Evolutionary conservation across 2,888 invertebrate genomes (phyloP).

Genomic region (Biston stratarius): DNA sequence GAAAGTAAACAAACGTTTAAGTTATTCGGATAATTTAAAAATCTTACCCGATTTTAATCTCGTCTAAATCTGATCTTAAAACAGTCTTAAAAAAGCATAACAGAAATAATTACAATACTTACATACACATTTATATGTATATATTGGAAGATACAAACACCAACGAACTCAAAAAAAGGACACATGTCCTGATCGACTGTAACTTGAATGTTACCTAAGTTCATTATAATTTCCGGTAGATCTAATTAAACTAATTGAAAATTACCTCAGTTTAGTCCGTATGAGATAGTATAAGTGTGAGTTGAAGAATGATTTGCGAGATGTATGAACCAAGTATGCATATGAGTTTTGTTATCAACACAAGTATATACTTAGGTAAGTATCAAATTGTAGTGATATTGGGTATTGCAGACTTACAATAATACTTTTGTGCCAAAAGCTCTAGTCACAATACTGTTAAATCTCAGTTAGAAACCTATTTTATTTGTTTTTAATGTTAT

Average conservation of each 20-base stretch:
- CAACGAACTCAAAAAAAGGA: too few relatives aligned
- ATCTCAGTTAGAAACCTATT: background rate
- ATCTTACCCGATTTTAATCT: too few relatives aligned
- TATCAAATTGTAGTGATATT: background rate
- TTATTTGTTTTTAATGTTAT: conserved; percentile 25
- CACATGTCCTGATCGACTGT: background rate
- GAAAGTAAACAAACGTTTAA: too few relatives aligned
- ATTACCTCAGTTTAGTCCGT: conserved; percentile 19
- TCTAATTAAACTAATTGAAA: conserved; percentile 4
- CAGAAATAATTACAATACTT: too few relatives aligned
- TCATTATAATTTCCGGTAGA: background rate
- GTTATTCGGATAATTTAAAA: too few relatives aligned
- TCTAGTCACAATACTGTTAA: conserved; percentile 25
- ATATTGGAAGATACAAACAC: too few relatives aligned
- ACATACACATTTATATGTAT: background rate
- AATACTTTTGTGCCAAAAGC: conserved; percentile 23
- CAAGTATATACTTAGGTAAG: background rate
- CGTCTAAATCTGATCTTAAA: background rate
- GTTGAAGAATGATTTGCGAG: background rate
- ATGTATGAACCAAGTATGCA: background rate
- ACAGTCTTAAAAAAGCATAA: background rate
- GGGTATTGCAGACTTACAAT: background rate
- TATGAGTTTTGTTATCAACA: too few relatives aligned
- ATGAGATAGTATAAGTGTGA: background rate
- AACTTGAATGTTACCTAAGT: background rate